Base-by-base conservation (phyloP, 2,113 vertebrate species). In the Pungitius pungitius region DNA sequence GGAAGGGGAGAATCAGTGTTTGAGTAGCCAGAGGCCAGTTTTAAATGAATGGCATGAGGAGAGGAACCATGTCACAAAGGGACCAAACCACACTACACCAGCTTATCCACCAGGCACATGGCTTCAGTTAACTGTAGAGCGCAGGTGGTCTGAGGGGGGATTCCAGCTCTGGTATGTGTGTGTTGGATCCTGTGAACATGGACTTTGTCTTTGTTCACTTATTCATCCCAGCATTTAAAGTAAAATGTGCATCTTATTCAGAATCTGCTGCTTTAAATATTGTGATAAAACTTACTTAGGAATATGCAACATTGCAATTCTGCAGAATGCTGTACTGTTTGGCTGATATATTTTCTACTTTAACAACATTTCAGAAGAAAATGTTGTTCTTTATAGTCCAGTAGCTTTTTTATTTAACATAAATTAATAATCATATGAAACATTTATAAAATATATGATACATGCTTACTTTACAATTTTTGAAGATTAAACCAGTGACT, bases 71-170 rank as follows among this genome's bases (percentile, higher is more conserved):
- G 81, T 79, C 84, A 83, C 81, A 85, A 82, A 84, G 65, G 69
- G 83, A 82, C 43, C 83, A 73, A 82, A 88, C 83, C 85, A 56
- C 86, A 73, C 65, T 26, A 43, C 84, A 85, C 80, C 77, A 83
- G 77, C 63, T 78, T 75, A 78, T 82, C 83, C 87, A 88, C 5
- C 68, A 72, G 81, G 72, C 90, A 89, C 91, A 90, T 91, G 91
- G 90, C 80, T 90, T 91, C 86, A 89, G 91, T 92, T 92, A 92
- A 87, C 87, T 83, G 86, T 76, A 82, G 78, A 87, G 78, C 56
- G 69, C 91, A 91, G 91, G 89, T 91, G 91, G 88, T 90, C 89
- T 83, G 80, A 83, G 75, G 89, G 89, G 89, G 85, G 89, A 91
- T 92, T 91, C 88, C 90, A 89, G 72, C 49, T 60, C 69, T 45